phyloP scores from a whole-genome alignment of 1,140 invertebrate species.

The Magallana ariakensis region DNA sequence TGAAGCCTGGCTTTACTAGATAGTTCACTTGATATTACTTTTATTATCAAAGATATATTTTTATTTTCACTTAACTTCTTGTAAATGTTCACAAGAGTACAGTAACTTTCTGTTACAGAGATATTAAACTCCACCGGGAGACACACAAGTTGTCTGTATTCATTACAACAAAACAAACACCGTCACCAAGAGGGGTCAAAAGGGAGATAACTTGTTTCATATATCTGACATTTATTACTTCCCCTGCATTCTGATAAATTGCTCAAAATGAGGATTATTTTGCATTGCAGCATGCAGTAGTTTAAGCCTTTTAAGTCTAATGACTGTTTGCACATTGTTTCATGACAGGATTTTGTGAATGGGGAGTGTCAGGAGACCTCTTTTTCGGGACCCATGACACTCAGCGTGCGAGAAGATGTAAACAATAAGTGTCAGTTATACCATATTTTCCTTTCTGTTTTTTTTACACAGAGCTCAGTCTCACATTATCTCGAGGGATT shows the following conservation, averaged over 20 bases:
- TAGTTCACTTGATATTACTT: background rate
- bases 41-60: conserved; percentile 22
- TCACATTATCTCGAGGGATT: background rate
- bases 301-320: background rate
- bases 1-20: too few relatives aligned
- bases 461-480: conserved; percentile 4
- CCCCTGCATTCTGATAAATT: conserved; percentile 20
- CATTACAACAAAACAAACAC: conserved; percentile 25
- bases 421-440: background rate
- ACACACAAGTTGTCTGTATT: conserved; percentile 14
- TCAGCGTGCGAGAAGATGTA: background rate
- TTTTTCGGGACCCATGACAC: background rate
- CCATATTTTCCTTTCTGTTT: background rate
- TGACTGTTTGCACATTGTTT: conserved; percentile 1
- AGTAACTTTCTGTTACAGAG: background rate
- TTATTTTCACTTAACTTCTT: background rate
- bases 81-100: background rate
- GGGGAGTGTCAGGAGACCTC: background rate
- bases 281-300: background rate
- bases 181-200: conserved; percentile 7
- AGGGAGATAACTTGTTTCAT: background rate
- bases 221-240: conserved; percentile 31
- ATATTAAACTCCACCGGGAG: background rate
- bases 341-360: conserved; percentile 31
- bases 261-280: background rate